A percentile compares a stretch with the other conserved stretches of the same genome.
phyloP scores from a whole-genome alignment of 2,113 vertebrate species.

The Otocyon megalotis region DNA sequence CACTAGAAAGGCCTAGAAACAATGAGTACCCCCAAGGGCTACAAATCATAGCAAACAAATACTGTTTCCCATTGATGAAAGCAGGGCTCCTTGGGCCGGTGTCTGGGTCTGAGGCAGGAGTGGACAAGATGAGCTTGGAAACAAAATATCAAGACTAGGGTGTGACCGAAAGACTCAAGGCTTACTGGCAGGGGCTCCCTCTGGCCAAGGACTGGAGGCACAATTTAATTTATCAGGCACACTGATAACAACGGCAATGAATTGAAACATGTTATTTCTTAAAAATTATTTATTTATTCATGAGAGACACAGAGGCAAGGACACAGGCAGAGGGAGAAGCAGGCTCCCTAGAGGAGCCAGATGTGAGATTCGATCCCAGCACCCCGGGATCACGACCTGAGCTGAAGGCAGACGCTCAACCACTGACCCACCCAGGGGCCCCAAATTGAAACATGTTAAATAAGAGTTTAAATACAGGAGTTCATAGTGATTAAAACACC shows the following conservation, averaged over 20 bases:
- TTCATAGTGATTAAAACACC: neutral
- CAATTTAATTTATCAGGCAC: neutral
- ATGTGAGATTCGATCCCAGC: no score
- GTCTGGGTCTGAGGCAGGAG: neutral
- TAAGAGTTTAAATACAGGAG: neutral
- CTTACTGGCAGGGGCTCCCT: neutral
- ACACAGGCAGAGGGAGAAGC: no score
- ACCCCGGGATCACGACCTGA: no score
- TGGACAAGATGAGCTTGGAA: neutral
- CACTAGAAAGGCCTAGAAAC: neutral
- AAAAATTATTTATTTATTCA: no score
- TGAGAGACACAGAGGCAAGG: no score
- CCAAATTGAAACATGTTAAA: neutral
- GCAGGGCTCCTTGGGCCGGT: neutral
- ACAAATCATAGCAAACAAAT: neutral
- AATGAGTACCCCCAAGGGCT: neutral
- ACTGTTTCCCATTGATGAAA: neutral
- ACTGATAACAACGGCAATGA: neutral
- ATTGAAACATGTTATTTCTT: neutral
- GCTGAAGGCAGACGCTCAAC: no score
- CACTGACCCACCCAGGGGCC: no score
- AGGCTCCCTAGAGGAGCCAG: no score
- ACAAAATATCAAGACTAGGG: slow-evolving; percentile 15
- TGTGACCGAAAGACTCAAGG: neutral
- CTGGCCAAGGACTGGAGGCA: neutral